Evolutionary conservation across 2,113 vertebrate genomes (phyloP).

Genomic region (Limnothrissa miodon): DNA sequence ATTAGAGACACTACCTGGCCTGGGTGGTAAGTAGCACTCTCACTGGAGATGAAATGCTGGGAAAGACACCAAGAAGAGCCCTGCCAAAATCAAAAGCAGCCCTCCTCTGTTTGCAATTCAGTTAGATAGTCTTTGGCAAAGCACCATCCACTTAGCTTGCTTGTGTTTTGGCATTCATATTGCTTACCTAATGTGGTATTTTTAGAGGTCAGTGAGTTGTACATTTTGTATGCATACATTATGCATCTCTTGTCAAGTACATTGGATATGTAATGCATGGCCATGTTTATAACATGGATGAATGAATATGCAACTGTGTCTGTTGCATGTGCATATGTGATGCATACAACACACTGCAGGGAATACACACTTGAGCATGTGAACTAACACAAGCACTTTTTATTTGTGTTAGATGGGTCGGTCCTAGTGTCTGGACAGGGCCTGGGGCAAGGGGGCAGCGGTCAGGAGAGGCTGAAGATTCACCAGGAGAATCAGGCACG

Average conservation of each 20-base stretch:
- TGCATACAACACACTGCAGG: too few relatives aligned
- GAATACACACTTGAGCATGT: too few relatives aligned
- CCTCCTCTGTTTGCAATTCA: background rate
- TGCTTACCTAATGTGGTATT: background rate
- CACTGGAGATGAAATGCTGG: background rate
- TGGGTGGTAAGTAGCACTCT: background rate
- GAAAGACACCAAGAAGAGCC: background rate
- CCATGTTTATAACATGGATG: too few relatives aligned
- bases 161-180: background rate
- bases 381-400: background rate
- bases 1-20: background rate
- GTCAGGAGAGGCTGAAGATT: slow-evolving; percentile 80
- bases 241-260: too few relatives aligned
- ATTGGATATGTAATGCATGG: background rate
- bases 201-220: background rate
- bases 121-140: background rate
- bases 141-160: background rate
- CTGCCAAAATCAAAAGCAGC: background rate
- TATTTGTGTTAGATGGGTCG: slow-evolving; percentile 33
- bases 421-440: slow-evolving; percentile 83
- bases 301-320: too few relatives aligned
- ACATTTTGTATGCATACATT: background rate
- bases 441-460: slow-evolving; percentile 63
- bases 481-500: slow-evolving; percentile 84
- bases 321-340: background rate